Percentiles rank a stretch among this genome's conserved stretches.
These are phyloP conservation scores for Botrylloides violaceus DNA, from an alignment of 23 tunicate species.

Conservation along the genomic window DNA sequence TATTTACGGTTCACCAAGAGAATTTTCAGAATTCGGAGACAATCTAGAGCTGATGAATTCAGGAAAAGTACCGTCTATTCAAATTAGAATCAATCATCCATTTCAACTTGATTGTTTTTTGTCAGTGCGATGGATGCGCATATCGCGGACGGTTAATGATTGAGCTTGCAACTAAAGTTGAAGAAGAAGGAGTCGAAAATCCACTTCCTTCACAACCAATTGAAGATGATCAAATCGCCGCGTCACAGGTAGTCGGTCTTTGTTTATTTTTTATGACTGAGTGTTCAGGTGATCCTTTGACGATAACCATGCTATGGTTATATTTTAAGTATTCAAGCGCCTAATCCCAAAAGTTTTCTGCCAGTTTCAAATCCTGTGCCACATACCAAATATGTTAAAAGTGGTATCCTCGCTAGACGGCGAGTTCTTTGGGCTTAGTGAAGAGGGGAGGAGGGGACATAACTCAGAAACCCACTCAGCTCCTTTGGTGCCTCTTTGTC, in stretches of 20 bases:
- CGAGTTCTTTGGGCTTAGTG: too few species aligned
- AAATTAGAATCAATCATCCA: neutral
- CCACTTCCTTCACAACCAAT: slow-evolving; percentile 52
- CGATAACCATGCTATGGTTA: too few species aligned
- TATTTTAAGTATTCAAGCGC: too few species aligned
- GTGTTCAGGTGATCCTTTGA: too few species aligned
- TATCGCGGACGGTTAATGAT: slow-evolving; percentile 83
- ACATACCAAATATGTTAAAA: too few species aligned
- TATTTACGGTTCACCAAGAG: slow-evolving; percentile 92
- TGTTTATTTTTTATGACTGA: too few species aligned
- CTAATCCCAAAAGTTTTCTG: too few species aligned
- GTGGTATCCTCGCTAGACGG: too few species aligned
- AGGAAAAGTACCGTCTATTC: slow-evolving; percentile 48
- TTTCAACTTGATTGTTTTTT: neutral
- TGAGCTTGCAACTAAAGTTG: slow-evolving; percentile 61
- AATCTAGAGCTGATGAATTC: slow-evolving; percentile 49
- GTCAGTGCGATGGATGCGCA: slow-evolving; percentile 85
- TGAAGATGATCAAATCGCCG: slow-evolving; percentile 47
- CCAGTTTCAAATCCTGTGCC: too few species aligned
- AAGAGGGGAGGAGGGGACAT: too few species aligned
- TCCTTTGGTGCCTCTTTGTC: too few species aligned
- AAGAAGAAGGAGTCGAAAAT: slow-evolving; percentile 82
- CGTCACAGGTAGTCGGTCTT: slow-evolving; percentile 55
- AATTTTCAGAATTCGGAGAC: slow-evolving; percentile 65
- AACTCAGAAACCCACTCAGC: too few species aligned